A percentile compares a stretch with the other conserved stretches of the same genome.
Conservation (phyloP, 2,797 vertebrate species). For the Rhabdophis nuchalis region DNA sequence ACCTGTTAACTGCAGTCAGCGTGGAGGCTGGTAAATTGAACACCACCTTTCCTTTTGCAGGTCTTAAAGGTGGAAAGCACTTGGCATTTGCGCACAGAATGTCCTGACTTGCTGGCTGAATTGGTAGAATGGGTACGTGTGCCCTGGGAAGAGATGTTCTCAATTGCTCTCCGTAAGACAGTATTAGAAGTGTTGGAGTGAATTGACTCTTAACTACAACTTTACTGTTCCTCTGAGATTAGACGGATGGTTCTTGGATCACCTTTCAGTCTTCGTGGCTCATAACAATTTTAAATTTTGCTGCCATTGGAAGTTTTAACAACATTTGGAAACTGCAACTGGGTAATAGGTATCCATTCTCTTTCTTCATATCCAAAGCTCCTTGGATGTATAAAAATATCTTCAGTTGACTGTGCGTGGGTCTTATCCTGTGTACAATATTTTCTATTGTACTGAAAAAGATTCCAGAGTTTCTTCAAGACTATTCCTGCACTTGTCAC, state of each 20-base stretch:
- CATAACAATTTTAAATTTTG: background rate
- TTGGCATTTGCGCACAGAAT: slow-evolving; percentile 84
- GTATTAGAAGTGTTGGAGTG: slow-evolving; percentile 55
- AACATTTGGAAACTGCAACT: background rate
- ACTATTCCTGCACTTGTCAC: slow-evolving; percentile 9
- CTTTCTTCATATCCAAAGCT: background rate
- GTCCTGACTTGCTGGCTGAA: slow-evolving; percentile 75
- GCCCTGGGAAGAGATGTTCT: slow-evolving; percentile 94
- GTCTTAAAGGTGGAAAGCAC: slow-evolving; percentile 85
- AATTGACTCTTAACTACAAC: background rate
- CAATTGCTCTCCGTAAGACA: slow-evolving; percentile 77
- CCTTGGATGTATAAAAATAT: background rate
- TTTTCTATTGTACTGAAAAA: background rate
- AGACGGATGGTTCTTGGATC: no score
- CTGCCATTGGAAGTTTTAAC: background rate
- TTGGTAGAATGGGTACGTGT: slow-evolving; percentile 85
- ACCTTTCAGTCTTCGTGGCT: background rate
- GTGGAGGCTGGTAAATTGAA: background rate
- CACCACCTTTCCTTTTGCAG: slow-evolving; percentile 58
- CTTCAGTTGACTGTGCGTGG: background rate
- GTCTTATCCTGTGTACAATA: background rate
- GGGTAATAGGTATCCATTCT: background rate
- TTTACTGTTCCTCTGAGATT: background rate
- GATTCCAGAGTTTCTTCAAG: background rate
- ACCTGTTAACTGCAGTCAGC: background rate